phyloP scores from a whole-genome alignment of 2,797 vertebrate species.

The Chaunax sp. region DNA sequence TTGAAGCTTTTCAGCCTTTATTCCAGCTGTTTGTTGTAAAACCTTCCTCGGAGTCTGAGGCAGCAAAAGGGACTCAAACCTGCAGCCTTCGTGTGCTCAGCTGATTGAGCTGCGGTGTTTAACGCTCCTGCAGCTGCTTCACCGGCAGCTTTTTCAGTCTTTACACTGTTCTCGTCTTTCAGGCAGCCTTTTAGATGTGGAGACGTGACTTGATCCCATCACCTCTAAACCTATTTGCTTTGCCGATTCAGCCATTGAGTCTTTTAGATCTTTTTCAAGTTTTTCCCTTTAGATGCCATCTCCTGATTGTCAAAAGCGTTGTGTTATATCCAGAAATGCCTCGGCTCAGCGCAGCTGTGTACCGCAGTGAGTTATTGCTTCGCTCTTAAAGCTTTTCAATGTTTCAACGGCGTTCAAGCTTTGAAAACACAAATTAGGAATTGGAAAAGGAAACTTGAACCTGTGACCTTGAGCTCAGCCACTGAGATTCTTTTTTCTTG shows the following conservation, averaged over 20 bases:
- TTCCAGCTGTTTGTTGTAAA: background rate
- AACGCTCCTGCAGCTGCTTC: constrained; percentile 40
- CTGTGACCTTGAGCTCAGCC: constrained; percentile 45
- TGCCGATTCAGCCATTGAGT: constrained; percentile 64
- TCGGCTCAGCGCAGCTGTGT: constrained; percentile 38
- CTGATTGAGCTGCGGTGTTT: constrained; percentile 15
- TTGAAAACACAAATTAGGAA: constrained; percentile 46
- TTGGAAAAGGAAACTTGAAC: constrained; percentile 64
- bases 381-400: constrained; percentile 52
- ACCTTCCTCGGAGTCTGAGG: background rate
- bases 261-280: constrained; percentile 62
- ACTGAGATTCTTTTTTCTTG: constrained; percentile 23
- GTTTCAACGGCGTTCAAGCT: constrained; percentile 31
- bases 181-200: constrained; percentile 50
- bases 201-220: constrained; percentile 58
- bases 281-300: constrained; percentile 49
- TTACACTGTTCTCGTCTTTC: constrained; percentile 37
- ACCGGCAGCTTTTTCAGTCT: constrained; percentile 47
- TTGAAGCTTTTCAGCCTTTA: background rate
- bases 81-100: constrained; percentile 4
- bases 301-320: constrained; percentile 54
- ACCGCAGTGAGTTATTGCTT: constrained; percentile 31
- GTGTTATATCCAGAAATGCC: constrained; percentile 42
- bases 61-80: constrained; percentile 58
- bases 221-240: constrained; percentile 57